Evolutionary conservation across 2,888 invertebrate species (phyloP).

Genomic region (Hirtodrosophila histrioides): DNA sequence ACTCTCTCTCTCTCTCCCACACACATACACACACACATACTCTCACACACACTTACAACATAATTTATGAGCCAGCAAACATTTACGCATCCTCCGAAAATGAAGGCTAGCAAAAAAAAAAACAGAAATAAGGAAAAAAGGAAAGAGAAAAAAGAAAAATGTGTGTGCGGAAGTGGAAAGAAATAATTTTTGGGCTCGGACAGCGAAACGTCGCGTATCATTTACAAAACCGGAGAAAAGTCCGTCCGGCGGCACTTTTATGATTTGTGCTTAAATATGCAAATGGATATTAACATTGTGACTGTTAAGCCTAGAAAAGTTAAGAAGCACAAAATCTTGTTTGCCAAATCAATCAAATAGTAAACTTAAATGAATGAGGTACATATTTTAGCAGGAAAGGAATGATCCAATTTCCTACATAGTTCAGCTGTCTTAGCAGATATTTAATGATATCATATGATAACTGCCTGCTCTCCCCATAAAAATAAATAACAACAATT

Average conservation of each 20-base stretch:
- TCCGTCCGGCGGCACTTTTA: conserved; percentile 22
- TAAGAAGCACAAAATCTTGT: conserved; percentile 4
- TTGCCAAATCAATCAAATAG: conserved; percentile 13
- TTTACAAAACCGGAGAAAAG: conserved; percentile 30
- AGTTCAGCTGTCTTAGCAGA: too few species aligned
- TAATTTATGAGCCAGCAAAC: conserved; percentile 71
- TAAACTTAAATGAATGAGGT: background rate
- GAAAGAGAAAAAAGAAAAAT: conserved; percentile 5
- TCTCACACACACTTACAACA: conserved; percentile 43
- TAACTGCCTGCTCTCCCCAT: too few species aligned
- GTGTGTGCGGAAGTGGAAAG: conserved; percentile 46
- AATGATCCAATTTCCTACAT: too few species aligned
- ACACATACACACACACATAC: conserved; percentile 15
- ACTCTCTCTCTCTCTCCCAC: conserved; percentile 11
- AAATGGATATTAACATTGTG: conserved; percentile 30
- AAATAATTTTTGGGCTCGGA: conserved; percentile 52
- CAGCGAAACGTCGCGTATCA: conserved; percentile 50
- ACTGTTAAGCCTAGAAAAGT: conserved; percentile 1
- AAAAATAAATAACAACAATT: too few species aligned
- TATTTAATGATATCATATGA: too few species aligned
- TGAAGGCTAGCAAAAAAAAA: conserved; percentile 18
- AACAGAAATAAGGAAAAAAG: conserved; percentile 2
- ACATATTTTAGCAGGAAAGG: background rate
- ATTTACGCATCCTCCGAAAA: conserved; percentile 44
- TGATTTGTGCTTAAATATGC: conserved; percentile 42